Conservation (phyloP, 2,113 vertebrate species). For the Steatornis caripensis region DNA sequence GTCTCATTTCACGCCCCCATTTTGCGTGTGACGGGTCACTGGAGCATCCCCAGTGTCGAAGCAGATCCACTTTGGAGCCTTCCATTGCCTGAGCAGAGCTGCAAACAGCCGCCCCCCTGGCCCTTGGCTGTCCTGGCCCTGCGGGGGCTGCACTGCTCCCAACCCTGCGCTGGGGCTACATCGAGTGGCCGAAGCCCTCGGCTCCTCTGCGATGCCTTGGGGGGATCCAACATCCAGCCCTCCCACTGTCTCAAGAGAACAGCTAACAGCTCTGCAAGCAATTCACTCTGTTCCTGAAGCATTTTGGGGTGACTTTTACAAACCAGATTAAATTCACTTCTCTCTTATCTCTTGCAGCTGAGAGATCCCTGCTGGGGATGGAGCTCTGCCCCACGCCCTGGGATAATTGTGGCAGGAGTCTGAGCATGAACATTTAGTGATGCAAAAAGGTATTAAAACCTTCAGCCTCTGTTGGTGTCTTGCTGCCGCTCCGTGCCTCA, state of each 20-base stretch:
- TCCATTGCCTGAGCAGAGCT: not conserved
- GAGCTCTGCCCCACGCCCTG: rapidly evolving
- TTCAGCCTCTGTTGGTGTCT: not conserved
- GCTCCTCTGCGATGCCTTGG: rapidly evolving
- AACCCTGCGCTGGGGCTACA: not conserved
- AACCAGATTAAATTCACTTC: not conserved
- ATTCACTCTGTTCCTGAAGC: not conserved
- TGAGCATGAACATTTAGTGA: not conserved
- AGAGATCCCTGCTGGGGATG: not conserved
- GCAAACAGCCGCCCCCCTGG: not conserved
- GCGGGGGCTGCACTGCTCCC: rapidly evolving
- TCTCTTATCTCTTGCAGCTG: not conserved
- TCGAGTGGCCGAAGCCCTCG: rapidly evolving
- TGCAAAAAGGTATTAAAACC: not conserved
- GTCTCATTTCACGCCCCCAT: not conserved
- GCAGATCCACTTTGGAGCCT: not conserved
- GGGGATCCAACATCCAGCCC: rapidly evolving
- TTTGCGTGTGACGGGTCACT: not conserved
- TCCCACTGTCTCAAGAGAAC: not conserved
- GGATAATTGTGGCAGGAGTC: not conserved
- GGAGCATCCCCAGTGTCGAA: not conserved
- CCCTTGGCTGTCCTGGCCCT: not conserved
- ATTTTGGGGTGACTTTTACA: not conserved
- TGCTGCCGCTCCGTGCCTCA: not conserved
- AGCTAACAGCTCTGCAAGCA: rapidly evolving